These are phyloP conservation scores for Zenarchopterus dispar DNA, from an alignment of 2,797 vertebrate species.

Conservation along the genomic window DNA sequence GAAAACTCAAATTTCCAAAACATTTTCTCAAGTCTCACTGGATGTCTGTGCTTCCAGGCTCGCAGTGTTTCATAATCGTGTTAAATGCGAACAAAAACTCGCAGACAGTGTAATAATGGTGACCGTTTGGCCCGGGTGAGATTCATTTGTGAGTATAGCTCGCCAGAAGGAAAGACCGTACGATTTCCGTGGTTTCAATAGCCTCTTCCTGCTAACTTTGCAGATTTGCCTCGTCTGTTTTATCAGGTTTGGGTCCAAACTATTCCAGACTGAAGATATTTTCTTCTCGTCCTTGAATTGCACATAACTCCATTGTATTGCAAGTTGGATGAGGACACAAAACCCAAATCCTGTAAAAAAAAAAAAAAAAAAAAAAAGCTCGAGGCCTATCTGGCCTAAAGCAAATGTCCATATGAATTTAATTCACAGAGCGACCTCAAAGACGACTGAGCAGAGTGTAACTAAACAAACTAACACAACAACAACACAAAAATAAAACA, in stretches of 20 bases:
- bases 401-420: conserved; percentile 4
- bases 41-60: neutral
- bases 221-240: conserved; percentile 62
- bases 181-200: conserved; percentile 76
- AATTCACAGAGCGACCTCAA: conserved; percentile 18
- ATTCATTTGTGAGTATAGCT: conserved; percentile 65
- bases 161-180: conserved; percentile 42
- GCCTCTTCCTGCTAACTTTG: conserved; percentile 78
- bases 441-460: neutral
- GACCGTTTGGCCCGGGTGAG: conserved; percentile 64
- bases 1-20: conserved; percentile 54
- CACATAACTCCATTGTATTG: neutral
- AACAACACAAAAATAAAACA: neutral
- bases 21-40: conserved; percentile 34
- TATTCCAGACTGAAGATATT: neutral
- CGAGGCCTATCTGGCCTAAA: conserved; percentile 21
- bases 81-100: neutral
- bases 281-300: neutral
- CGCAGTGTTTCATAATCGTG: neutral
- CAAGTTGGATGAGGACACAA: neutral
- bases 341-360: neutral
- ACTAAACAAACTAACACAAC: neutral
- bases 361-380: neutral
- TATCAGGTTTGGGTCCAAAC: conserved; percentile 35
- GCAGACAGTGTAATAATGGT: conserved; percentile 44